phyloP scores from a whole-genome alignment of 1,140 invertebrate genomes.

The Brachionus paranguensis region DNA sequence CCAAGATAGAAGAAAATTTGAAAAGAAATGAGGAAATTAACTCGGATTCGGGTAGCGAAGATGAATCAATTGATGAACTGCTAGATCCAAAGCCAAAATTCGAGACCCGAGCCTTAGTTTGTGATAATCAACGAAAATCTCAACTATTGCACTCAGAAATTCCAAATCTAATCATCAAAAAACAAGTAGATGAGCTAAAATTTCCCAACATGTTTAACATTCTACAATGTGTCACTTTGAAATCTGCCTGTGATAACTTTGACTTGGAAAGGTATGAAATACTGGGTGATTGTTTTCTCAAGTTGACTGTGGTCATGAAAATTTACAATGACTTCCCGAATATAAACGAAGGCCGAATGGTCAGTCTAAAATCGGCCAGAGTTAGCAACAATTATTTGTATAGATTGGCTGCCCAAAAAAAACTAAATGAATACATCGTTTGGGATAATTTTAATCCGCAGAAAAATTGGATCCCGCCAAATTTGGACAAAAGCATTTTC shows the following conservation, averaged over 20 bases:
- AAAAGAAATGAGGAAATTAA: background rate
- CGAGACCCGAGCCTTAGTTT: background rate
- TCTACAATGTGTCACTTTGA: conserved; percentile 93
- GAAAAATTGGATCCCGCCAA: conserved; percentile 88
- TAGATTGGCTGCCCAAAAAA: conserved; percentile 75
- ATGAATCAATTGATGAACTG: background rate
- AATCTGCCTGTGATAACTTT: conserved; percentile 96
- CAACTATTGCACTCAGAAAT: background rate
- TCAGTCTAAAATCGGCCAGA: conserved; percentile 84
- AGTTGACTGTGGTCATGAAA: conserved; percentile 96
- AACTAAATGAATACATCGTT: conserved; percentile 92
- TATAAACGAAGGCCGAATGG: conserved; percentile 94
- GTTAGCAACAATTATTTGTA: conserved; percentile 74
- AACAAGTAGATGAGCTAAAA: background rate
- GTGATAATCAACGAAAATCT: background rate
- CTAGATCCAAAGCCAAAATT: background rate
- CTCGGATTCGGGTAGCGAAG: background rate
- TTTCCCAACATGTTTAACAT: conserved; percentile 51
- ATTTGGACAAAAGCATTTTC: conserved; percentile 60
- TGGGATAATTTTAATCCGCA: conserved; percentile 92
- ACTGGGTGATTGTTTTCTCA: conserved; percentile 96
- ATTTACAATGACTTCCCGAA: conserved; percentile 89
- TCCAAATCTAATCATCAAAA: background rate
- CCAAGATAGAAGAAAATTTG: background rate
- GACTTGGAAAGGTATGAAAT: conserved; percentile 95